These are phyloP conservation scores for Dexiosoma caninum DNA, from an alignment of 2,888 invertebrate species.

Conservation along the genomic window DNA sequence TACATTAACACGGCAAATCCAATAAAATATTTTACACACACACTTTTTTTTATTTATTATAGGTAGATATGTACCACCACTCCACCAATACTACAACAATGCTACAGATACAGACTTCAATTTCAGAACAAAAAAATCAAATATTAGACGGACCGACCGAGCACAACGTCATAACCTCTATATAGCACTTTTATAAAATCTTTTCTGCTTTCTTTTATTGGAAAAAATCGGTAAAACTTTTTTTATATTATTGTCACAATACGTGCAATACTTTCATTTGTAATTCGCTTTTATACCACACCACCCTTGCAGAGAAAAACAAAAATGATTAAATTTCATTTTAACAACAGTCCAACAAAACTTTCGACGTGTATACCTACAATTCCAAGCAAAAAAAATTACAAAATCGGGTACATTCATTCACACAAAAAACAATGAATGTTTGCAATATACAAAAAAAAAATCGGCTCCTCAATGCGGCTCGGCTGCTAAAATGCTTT, in stretches of 20 bases:
- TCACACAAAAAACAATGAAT: conserved; percentile 44
- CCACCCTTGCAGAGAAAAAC: not conserved
- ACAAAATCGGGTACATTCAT: conserved; percentile 36
- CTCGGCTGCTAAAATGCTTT: conserved; percentile 30
- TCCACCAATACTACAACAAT: conserved; percentile 37
- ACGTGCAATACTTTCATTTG: not conserved
- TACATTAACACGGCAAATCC: conserved; percentile 20
- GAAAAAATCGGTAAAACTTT: not conserved
- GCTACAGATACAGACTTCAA: conserved; percentile 55
- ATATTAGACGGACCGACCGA: conserved; percentile 29
- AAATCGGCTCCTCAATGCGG: conserved; percentile 47
- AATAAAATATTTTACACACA: conserved; percentile 32
- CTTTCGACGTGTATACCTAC: conserved; percentile 7
- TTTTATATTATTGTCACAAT: not conserved
- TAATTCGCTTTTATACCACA: not conserved
- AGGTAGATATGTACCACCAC: conserved; percentile 27
- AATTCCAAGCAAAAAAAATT: not conserved
- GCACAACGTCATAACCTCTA: conserved; percentile 51
- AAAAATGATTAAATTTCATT: not conserved
- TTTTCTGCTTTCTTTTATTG: not conserved
- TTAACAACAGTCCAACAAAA: not conserved
- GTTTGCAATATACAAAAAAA: conserved; percentile 44
- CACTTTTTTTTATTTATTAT: conserved; percentile 18
- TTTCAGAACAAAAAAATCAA: conserved; percentile 1
- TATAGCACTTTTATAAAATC: not conserved